Percentiles rank a stretch among this genome's conserved stretches.
Conservation (phyloP, 2,113 vertebrate species). For the Ptyas mucosa region DNA sequence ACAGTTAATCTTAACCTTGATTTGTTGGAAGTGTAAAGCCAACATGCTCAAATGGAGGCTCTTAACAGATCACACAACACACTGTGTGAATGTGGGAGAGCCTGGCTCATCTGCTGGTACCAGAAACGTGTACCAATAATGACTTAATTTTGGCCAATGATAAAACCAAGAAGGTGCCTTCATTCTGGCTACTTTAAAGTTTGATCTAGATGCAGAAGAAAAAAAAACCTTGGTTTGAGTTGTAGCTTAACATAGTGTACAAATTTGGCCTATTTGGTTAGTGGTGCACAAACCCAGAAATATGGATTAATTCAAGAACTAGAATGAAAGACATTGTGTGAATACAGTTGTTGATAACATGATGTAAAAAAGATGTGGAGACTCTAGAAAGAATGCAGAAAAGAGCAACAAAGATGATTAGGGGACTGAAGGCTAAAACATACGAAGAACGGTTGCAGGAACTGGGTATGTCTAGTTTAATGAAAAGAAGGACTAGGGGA, state of each 20-base stretch:
- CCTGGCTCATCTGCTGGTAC: not conserved
- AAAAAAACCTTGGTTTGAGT: not conserved
- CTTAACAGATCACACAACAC: not conserved
- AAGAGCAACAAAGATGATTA: no score
- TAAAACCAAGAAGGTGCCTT: not conserved
- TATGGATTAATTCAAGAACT: not conserved
- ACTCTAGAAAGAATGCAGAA: no score
- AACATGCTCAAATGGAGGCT: not conserved
- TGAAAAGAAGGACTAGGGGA: no score
- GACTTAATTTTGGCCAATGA: not conserved
- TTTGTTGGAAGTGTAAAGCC: not conserved
- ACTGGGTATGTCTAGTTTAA: no score
- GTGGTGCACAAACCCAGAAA: not conserved
- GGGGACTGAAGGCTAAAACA: no score
- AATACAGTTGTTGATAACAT: not conserved
- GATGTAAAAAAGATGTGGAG: no score
- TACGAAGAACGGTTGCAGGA: no score
- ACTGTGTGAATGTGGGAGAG: not conserved
- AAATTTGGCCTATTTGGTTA: not conserved
- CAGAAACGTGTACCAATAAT: not conserved
- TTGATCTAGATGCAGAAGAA: not conserved
- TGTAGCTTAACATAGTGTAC: not conserved
- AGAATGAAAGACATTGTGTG: not conserved
- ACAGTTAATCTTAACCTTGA: not conserved
- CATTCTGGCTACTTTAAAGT: not conserved